Evolutionary conservation across 2,888 invertebrate genomes (phyloP), one percentile per base, ranked within the genome.

Genomic region (Deroplatys truncata): DNA sequence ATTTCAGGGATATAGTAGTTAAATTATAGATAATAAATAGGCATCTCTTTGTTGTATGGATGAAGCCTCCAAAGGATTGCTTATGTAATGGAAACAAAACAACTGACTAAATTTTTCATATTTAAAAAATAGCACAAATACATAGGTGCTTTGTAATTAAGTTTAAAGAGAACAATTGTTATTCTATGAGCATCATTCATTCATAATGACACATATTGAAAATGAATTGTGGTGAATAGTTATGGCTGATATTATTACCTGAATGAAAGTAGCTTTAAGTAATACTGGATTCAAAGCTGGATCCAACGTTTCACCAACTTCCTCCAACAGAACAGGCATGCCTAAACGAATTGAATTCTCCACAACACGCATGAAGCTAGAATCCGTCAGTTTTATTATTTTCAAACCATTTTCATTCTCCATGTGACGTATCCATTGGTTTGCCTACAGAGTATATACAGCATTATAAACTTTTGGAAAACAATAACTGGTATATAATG

Each of bases 371-470:
- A 98, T 95, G 92, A 97, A 97, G 91, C 95, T 95, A 0, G 95
- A 91, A 92, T 98, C 98, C 0, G 96, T 96, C 91, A 98, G 94
- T 93, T 98, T 98, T 43, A 97, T 95, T 35, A 98, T 95, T 92
- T 95, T 95, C 35, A 98, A 93, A 87, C 96, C 96, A 92, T 97
- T 96, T 0, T 95, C 94, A 29, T 95, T 95, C 93, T 98, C 98
- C 96, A 98, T 97, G 92, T 97, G 97, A 90, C 97, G 96, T 89
- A 98, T 97, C 98, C 98, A 98, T 90, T 97, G 95, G 93, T 98
- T 98, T 0, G 98, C 98, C 95, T 97, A 93, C 25, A 28, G 49
- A 28, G 28, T 10, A 56, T 90, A 90, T 83, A 83, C 82, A 28
- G 31, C 20, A 86, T 25, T 25, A n/a, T n/a, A 72, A 9, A 72